Conservation (phyloP, 2,797 vertebrate genomes). For the Lithobates pipiens region DNA sequence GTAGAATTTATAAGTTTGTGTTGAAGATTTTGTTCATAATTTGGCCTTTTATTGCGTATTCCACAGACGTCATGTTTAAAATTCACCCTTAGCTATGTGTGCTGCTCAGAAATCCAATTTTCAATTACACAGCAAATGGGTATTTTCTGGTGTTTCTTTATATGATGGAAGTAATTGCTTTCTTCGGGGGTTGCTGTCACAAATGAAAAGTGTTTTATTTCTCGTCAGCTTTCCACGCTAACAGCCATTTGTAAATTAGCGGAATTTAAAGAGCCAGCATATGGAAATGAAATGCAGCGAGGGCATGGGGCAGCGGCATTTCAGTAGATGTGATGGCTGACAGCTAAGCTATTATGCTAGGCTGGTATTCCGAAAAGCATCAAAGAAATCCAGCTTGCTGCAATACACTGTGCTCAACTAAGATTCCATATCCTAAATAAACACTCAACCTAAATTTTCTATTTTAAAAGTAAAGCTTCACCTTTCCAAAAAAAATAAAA, state of each 20-base stretch:
- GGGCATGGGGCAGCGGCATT: neutral
- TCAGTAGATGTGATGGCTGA: neutral
- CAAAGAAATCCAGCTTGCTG: too few relatives aligned
- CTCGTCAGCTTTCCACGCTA: constrained; percentile 11
- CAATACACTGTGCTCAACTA: too few relatives aligned
- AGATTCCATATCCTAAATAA: too few relatives aligned
- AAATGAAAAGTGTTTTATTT: constrained; percentile 26
- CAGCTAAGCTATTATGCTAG: neutral
- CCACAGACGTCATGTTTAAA: constrained; percentile 3
- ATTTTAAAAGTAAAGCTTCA: too few relatives aligned
- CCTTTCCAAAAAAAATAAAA: too few relatives aligned
- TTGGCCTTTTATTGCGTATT: neutral
- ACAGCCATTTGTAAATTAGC: constrained; percentile 52
- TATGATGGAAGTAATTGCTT: constrained; percentile 52
- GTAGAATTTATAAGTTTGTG: neutral
- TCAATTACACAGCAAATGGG: constrained; percentile 52
- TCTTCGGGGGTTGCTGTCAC: constrained; percentile 34
- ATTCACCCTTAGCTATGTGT: constrained; percentile 3
- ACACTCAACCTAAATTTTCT: too few relatives aligned
- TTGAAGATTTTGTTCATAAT: constrained; percentile 1
- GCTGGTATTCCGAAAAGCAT: too few relatives aligned
- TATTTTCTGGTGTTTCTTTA: constrained; percentile 41
- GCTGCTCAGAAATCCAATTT: constrained; percentile 30
- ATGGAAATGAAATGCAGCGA: constrained; percentile 34
- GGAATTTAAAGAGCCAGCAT: constrained; percentile 32